Percentiles rank a stretch among this genome's conserved stretches.
phyloP scores from a whole-genome alignment of 2,113 vertebrate species.

The Xiphophorus couchianus region DNA sequence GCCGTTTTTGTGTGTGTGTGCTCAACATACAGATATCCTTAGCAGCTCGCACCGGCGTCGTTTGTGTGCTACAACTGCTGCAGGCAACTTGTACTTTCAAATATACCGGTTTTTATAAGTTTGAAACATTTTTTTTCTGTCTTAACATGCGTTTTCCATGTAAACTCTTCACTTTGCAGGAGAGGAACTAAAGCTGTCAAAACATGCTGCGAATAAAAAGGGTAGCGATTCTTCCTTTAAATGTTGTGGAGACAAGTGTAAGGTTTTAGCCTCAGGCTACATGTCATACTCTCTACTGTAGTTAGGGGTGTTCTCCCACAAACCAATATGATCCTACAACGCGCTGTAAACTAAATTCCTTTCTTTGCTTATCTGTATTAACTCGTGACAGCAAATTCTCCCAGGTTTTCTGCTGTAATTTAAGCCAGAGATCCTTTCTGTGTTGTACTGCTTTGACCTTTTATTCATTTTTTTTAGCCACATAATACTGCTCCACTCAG shows the following conservation, averaged over 20 bases:
- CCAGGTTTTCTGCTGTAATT: background rate
- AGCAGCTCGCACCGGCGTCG: background rate
- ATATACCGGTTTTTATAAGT: background rate
- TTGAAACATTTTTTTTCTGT: background rate
- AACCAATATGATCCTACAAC: background rate
- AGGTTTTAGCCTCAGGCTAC: background rate
- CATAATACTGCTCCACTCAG: constrained; percentile 48
- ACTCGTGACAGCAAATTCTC: background rate
- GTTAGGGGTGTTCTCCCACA: background rate
- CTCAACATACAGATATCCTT: background rate
- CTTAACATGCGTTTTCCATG: background rate
- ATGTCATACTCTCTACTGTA: background rate
- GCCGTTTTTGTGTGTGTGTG: too few relatives aligned
- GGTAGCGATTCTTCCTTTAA: background rate
- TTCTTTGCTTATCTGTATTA: constrained; percentile 4
- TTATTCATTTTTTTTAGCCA: constrained; percentile 22
- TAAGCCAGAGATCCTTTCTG: background rate
- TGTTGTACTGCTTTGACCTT: constrained; percentile 28
- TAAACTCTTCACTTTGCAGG: background rate
- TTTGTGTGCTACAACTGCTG: background rate
- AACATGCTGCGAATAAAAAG: background rate
- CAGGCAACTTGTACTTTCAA: background rate
- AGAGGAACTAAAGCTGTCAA: background rate
- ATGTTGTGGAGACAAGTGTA: background rate
- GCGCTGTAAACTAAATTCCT: background rate